Evolutionary conservation across 1,140 invertebrate genomes (phyloP), one percentile per base, ranked within the genome.

Genomic region (Gonatopus flavifemur): DNA sequence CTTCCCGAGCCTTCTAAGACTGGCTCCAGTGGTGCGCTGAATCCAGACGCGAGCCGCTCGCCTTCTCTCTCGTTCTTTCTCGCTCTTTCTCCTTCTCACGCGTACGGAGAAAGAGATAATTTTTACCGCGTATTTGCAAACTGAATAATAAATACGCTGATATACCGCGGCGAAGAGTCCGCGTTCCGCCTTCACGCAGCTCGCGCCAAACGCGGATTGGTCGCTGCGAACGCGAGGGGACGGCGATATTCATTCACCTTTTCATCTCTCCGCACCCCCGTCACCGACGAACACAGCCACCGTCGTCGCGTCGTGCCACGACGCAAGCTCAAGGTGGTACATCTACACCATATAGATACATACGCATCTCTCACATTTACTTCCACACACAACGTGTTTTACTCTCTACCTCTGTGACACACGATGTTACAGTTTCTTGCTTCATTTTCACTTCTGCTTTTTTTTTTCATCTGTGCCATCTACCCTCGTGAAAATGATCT

Each of bases 41-140:
- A 57, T 58, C 42, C 57, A 49, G 40, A 44, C 25, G 15, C 32
- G 4, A 5, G 43, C n/a, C 40, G 38, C 45, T 31, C 16, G 35
- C 22, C n/a, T n/a, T n/a, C 25, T 42, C 15, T 49, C 24, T 25
- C 32, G 32, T 15, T 9, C n/a, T 6, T 15, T 8, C 32, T 13
- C 6, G 9, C 32, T 8, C 32, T 33, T 2, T 37, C 25, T 28
- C 25, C 25, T 12, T 28, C 25, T 12, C 25, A 49, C 53, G 36
- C 9, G 30, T 21, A 36, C 19, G 16, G 13, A 59, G 60, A 58
- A 72, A 67, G 67, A 77, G 73, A 76, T 73, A 61, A 78, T 75
- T 76, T 77, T 76, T 76, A 66, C 72, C 69, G 65, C 62, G 74
- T 75, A 77, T 77, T 77, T 77, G 73, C 75, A 77, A 77, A 74